Base-by-base conservation (phyloP, 2,113 vertebrate species). In the Chionomys nivalis region DNA sequence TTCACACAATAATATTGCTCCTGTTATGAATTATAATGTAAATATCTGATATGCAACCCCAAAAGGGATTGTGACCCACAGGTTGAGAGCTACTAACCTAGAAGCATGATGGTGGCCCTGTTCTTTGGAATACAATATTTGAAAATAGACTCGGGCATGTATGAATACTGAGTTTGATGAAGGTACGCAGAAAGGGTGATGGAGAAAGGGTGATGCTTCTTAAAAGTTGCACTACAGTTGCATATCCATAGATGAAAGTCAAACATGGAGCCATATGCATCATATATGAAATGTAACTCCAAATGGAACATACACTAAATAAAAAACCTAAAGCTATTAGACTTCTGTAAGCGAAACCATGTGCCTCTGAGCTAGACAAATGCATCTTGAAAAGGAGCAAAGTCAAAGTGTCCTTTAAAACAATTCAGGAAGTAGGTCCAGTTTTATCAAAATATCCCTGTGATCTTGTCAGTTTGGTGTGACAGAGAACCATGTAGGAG, bases 241-340 rank as follows among this genome's bases (percentile, higher is more conserved):
- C 72, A 42, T 63, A 81, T 26, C 31, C 47, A 90, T 31, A 61
- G 4, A 23, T 5, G 8, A 90, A 92, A 92, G 70, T 28, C 8
- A 17, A 92, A 88, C 89, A 90, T 85, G 55, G 6, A 86, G 21
- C 44, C 19, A 66, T 36, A 92, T 63, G 12, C 0, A 72, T 19
- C 31, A 91, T 42, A 58, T 6, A 89, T 83, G 77, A 94, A 89
- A 83, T n/a, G 86, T 83, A 94, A 88, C 39, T 90, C 11, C 87
- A 82, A 66, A 82, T 58, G 8, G 24, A 91, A 55, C 42, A 42
- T 0, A 87, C 6, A 49, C 31, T 63, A 88, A 92, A 90, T 16
- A 31, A 42, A 87, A 90, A 65, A 44, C 2, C n/a, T 90, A 81
- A 85, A 94, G 49, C 33, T 85, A 63, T 36, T 75, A 86, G 72